Base-by-base conservation (phyloP, 1,140 invertebrate species). In the Ooceraea biroi region DNA sequence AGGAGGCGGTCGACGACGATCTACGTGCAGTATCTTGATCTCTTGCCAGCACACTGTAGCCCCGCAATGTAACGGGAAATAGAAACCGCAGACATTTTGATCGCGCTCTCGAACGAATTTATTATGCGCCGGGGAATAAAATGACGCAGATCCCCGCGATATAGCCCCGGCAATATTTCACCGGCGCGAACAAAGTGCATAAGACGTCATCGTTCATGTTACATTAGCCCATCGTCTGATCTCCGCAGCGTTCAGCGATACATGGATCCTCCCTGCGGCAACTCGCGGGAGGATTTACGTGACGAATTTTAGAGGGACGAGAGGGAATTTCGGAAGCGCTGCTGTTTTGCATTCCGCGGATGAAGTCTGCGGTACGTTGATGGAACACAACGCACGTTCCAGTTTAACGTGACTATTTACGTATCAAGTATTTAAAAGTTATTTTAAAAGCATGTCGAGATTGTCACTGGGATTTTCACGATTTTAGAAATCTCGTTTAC, bases 51-150 rank as follows among this genome's bases (percentile, higher is more conserved):
- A 44, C 65, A 57, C 57, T 80, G 65, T 80, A 80, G n/a, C 76
- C 57, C 69, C 36, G 36, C 36, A 7, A n/a, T n/a, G 12, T 11
- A 69, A 71, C 25, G 36, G 52, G 66, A 80, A 80, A 69, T 80
- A 80, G 76, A 80, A 80, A 80, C 76, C 76, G 50, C 65, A 69
- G 76, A 71, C 76, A 80, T 80, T 80, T 80, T 71, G 76, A 80
- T 69, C 66, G 66, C 66, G 55, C 57, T 55, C 76, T 80, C 50
- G 25, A 69, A 80, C 12, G 76, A 58, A n/a, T 80, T 80, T 80
- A 80, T 80, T 80, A 80, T 69, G 65, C 50, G 65, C 50, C 36
- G 36, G 48, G 25, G 50, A 71, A 69, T 55, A 69, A 19, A 17
- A 61, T 46, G 76, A 71, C 44, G 36, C 36, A 57, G 17, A 57